Conservation (phyloP, 1,140 invertebrate species). For the Drosophila cardini region DNA sequence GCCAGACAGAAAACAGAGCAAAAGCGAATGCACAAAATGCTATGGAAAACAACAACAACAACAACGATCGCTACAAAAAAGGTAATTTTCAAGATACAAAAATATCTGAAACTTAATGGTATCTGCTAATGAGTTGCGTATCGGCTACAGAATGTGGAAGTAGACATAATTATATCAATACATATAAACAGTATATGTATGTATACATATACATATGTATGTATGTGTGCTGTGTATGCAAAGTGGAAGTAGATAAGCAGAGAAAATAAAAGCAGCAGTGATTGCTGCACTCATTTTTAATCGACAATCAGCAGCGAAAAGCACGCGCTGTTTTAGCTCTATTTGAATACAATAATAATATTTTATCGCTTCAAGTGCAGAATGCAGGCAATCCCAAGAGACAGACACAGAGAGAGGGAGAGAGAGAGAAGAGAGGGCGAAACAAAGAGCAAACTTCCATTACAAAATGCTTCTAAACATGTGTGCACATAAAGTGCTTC, state of each 20-base stretch:
- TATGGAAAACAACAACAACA: constrained; percentile 9
- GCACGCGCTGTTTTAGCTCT: constrained; percentile 32
- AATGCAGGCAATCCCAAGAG: not conserved
- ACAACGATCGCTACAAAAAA: constrained; percentile 4
- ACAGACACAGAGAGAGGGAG: not conserved
- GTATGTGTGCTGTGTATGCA: not conserved
- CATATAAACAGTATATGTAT: not conserved
- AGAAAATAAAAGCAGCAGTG: not conserved
- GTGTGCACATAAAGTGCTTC: not conserved
- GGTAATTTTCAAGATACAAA: constrained; percentile 23
- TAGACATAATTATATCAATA: not conserved
- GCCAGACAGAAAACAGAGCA: not conserved
- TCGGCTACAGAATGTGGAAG: constrained; percentile 16
- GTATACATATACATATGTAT: not conserved
- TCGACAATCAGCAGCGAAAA: constrained; percentile 48
- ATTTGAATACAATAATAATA: constrained; percentile 56
- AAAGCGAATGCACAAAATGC: constrained; percentile 23
- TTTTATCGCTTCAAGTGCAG: constrained; percentile 52
- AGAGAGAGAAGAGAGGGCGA: not conserved
- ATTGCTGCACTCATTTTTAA: constrained; percentile 41
- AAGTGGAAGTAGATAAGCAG: constrained; percentile 26
- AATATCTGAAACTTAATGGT: constrained; percentile 20
- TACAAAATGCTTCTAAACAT: not conserved
- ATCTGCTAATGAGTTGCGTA: constrained; percentile 34
- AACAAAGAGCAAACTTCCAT: not conserved